phyloP scores from a whole-genome alignment of 2,113 vertebrate species.

The Mormyrus lacerda region DNA sequence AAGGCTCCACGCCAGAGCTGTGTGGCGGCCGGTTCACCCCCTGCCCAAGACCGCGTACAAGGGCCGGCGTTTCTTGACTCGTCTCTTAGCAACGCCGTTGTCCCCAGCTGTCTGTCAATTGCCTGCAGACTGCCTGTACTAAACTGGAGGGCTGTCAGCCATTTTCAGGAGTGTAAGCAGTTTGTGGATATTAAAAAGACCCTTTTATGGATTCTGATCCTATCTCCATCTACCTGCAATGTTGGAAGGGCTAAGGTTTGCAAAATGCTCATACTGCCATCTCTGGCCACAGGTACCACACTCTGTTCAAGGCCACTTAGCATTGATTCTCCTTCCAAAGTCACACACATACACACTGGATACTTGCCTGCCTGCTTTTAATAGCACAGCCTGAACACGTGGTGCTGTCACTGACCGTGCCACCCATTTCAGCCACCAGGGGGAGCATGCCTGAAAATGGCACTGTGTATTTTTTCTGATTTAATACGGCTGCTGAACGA shows the following conservation, averaged over 20 bases:
- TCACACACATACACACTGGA: neutral
- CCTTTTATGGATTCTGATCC: neutral
- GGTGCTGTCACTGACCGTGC: neutral
- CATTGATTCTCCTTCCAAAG: neutral
- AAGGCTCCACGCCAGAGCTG: neutral
- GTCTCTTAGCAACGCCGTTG: neutral
- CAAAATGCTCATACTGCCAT: neutral
- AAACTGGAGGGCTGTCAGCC: neutral
- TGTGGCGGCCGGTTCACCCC: neutral
- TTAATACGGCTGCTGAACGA: neutral
- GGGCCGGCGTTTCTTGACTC: neutral
- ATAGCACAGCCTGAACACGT: neutral
- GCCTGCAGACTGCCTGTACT: neutral
- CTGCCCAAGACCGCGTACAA: neutral
- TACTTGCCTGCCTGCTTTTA: neutral
- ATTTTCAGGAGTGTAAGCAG: neutral
- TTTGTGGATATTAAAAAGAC: neutral
- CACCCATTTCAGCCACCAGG: neutral
- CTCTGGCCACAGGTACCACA: neutral
- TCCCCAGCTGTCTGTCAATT: neutral
- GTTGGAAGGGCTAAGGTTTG: neutral
- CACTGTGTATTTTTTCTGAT: neutral
- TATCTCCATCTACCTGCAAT: neutral
- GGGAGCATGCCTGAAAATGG: neutral
- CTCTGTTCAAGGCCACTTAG: neutral